Percentiles rank a stretch among this genome's conserved stretches.
phyloP scores from a whole-genome alignment of 1,140 invertebrate species.

The Stratiolaelaps scimitus region DNA sequence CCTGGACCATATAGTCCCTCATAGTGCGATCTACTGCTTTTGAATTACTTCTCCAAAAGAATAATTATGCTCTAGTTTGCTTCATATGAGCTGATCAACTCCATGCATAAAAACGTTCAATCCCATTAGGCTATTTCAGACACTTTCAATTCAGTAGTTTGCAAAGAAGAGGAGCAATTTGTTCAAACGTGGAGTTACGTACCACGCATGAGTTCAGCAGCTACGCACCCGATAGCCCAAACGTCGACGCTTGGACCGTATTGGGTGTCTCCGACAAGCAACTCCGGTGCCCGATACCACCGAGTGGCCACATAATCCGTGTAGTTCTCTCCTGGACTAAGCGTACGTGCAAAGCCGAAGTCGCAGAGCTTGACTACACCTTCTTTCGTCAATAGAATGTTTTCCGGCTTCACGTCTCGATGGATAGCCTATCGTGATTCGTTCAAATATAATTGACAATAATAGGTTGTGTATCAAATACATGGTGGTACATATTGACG shows the following conservation, averaged over 20 bases:
- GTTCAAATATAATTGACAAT: background rate
- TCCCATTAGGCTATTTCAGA: background rate
- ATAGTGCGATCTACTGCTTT: too few species aligned
- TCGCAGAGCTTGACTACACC: slow-evolving; percentile 95
- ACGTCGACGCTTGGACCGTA: slow-evolving; percentile 95
- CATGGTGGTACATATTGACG: too few species aligned
- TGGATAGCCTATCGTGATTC: slow-evolving; percentile 62
- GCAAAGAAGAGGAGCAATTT: too few species aligned
- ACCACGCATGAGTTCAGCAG: slow-evolving; percentile 73
- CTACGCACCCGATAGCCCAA: slow-evolving; percentile 90
- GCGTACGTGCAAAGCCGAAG: slow-evolving; percentile 93
- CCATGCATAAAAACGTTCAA: background rate
- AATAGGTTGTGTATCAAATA: too few species aligned
- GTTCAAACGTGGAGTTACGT: background rate
- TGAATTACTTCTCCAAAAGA: background rate
- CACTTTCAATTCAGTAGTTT: background rate
- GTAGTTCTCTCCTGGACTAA: slow-evolving; percentile 94
- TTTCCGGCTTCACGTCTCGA: slow-evolving; percentile 95
- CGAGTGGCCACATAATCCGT: slow-evolving; percentile 98
- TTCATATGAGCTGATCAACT: slow-evolving; percentile 38
- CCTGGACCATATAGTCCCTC: too few species aligned
- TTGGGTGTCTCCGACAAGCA: slow-evolving; percentile 90
- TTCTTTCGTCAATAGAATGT: slow-evolving; percentile 84
- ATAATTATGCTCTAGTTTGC: background rate
- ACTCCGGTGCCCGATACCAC: slow-evolving; percentile 93